Evolutionary conservation across 2,113 vertebrate species (phyloP).

Genomic region (Scartelaos histophorus): DNA sequence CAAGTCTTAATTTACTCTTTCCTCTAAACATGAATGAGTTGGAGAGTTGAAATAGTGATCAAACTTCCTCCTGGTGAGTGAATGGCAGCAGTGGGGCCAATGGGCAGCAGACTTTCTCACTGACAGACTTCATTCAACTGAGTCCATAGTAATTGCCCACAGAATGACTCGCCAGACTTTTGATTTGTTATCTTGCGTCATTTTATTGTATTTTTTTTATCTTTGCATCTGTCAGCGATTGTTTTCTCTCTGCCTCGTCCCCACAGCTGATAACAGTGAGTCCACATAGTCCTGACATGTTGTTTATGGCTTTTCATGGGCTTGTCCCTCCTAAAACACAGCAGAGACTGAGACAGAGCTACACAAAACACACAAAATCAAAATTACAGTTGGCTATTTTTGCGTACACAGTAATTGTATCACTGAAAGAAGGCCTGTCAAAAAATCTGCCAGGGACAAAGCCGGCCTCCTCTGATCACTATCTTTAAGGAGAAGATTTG

Average conservation of each 20-base stretch:
- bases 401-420: constrained; percentile 2
- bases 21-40: no score
- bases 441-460: background rate
- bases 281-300: constrained; percentile 24
- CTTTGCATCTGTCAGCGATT: background rate
- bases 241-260: constrained; percentile 11
- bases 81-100: no score
- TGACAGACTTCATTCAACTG: background rate
- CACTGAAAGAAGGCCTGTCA: background rate
- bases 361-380: background rate
- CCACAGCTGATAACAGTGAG: constrained; percentile 10
- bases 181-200: background rate
- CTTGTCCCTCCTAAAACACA: constrained; percentile 9
- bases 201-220: background rate
- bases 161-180: background rate
- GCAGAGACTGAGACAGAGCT: background rate
- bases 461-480: background rate
- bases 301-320: constrained; percentile 39
- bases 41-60: no score
- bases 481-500: constrained; percentile 2
- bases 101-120: no score
- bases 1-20: background rate
- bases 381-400: background rate
- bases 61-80: no score
- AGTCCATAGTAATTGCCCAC: background rate